phyloP scores from a whole-genome alignment of 1,140 invertebrate species.

The Trichomalopsis sarcophagae region DNA sequence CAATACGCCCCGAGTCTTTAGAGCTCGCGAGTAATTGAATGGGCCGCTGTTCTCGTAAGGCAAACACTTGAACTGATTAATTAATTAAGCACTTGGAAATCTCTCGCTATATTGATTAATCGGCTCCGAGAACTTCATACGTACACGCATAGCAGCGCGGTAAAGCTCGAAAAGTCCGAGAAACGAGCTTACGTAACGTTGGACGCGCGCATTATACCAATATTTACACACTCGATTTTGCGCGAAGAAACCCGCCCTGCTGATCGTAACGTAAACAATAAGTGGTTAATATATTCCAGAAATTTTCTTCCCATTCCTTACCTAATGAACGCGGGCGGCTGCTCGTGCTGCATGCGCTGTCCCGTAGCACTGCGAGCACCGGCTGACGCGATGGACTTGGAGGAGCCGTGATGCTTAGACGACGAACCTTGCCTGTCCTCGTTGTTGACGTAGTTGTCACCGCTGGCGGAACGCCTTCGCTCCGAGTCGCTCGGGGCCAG shows the following conservation, averaged over 20 bases:
- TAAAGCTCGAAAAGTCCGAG: background rate
- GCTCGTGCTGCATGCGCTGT: background rate
- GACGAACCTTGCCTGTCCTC: conserved; percentile 25
- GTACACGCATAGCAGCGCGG: background rate
- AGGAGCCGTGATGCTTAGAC: background rate
- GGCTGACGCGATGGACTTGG: background rate
- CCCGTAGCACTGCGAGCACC: background rate
- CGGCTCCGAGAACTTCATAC: background rate
- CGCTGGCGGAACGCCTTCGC: background rate
- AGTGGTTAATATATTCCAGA: background rate
- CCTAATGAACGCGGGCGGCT: conserved; percentile 43
- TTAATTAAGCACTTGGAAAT: conserved; percentile 11
- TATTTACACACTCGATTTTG: too few relatives aligned
- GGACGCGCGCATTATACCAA: background rate
- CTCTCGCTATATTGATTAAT: conserved; percentile 23
- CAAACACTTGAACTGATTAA: background rate
- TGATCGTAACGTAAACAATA: background rate
- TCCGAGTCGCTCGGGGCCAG: background rate
- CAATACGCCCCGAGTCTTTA: background rate
- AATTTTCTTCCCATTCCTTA: background rate
- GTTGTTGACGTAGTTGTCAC: conserved; percentile 33
- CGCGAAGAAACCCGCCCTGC: background rate
- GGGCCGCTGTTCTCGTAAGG: background rate
- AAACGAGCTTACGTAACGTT: background rate
- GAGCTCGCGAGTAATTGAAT: background rate